Base-by-base conservation (phyloP, 1,140 invertebrate genomes). In the Listronotus bonariensis region DNA sequence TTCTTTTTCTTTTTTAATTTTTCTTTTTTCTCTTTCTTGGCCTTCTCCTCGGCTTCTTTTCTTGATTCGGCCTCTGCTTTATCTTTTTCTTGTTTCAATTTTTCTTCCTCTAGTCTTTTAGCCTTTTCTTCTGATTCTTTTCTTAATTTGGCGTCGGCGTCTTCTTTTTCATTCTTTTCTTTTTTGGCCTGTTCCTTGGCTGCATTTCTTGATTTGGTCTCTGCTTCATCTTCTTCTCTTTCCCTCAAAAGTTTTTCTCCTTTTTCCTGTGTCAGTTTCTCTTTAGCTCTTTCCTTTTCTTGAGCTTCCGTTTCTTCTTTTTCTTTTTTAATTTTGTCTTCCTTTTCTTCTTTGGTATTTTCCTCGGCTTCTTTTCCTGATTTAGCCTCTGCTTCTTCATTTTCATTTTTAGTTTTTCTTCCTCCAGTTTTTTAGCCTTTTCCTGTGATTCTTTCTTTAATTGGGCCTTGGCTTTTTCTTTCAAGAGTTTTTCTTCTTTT, bases 391-490 rank as follows among this genome's bases (percentile, higher is more conserved):
- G 34, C 14, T 31, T 46, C 32, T 11, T 56, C 26, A 12, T 46
- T 48, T 42, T 56, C 40, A 41, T 64, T 56, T 26, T 46, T n/a
- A 34, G 8, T 18, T 20, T 57, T n/a, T 9, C 36, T 1, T 14
- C 31, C n/a, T 36, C 18, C n/a, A 18, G 18, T 38, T 42, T 11
- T 45, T 15, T 38, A 55, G 54, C 32, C 7, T 46, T 17, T 65
- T 26, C 14, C 66, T 48, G 45, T 49, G 15, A 0, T 36, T 41
- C 34, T 14, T 20, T 36, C 34, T 10, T 55, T 59, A n/a, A 49
- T 52, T 34, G 31, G 11, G 52, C 66, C 43, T 57, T 51, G 34
- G 32, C 59, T 64, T 67, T 9, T 58, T 65, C 32, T 15, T 62
- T 62, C 61, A 42, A 48, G n/a, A 41, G 34, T 20, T 26, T 53